Evolutionary conservation across 2,888 invertebrate species (phyloP).

Genomic region (Elmis aenea): DNA sequence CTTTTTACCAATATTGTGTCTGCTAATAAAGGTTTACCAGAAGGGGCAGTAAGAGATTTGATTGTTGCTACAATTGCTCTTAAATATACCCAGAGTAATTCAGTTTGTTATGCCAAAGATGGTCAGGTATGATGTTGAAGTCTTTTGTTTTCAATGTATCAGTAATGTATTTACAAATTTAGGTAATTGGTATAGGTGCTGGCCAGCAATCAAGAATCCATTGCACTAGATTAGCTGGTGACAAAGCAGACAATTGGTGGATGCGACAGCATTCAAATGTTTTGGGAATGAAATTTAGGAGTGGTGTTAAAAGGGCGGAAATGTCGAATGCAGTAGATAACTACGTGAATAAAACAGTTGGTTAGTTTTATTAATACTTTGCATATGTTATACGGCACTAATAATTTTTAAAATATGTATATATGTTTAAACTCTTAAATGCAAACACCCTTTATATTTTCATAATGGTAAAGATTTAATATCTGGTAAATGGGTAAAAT

Average conservation of each 20-base stretch:
- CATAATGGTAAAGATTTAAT: no score
- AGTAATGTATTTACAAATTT: conserved; percentile 51
- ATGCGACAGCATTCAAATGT: conserved; percentile 88
- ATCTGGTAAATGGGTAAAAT: no score
- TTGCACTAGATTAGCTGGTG: conserved; percentile 94
- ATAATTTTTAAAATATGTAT: no score
- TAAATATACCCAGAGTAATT: conserved; percentile 98
- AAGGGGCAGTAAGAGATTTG: conserved; percentile 77
- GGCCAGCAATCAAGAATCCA: conserved; percentile 98
- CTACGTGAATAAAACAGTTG: conserved; percentile 87
- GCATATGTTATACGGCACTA: conserved; percentile 2
- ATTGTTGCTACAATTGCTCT: conserved; percentile 94
- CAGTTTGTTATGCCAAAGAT: conserved; percentile 92
- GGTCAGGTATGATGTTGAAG: conserved; percentile 59
- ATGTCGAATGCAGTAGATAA: conserved; percentile 94
- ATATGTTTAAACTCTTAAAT: no score
- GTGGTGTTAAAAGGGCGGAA: conserved; percentile 83
- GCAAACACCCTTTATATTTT: no score
- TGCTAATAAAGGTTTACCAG: conserved; percentile 61
- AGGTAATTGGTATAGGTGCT: conserved; percentile 87
- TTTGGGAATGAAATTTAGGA: conserved; percentile 74
- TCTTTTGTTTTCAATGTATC: not conserved
- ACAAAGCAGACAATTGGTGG: conserved; percentile 99
- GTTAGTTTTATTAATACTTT: conserved; percentile 44
- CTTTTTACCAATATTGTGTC: conserved; percentile 81